phyloP scores from a whole-genome alignment of 1,140 invertebrate genomes.

The Drosophila asahinai region DNA sequence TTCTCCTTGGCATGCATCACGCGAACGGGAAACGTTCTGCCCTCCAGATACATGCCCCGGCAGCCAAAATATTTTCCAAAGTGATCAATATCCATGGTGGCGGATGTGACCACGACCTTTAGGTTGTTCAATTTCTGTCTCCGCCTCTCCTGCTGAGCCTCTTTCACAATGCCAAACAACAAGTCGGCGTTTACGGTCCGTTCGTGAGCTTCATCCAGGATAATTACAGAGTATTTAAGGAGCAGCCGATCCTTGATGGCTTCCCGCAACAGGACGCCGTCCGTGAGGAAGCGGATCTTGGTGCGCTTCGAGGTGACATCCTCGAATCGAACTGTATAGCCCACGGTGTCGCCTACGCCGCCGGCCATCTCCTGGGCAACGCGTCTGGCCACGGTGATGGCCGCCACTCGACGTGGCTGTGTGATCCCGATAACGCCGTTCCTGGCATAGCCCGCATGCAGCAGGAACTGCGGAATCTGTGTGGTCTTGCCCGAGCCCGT shows the following conservation, averaged over 20 bases:
- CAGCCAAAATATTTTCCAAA: conserved; percentile 96
- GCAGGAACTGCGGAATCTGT: conserved; percentile 93
- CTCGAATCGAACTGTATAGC: conserved; percentile 96
- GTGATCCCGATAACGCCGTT: conserved; percentile 91
- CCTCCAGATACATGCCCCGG: conserved; percentile 95
- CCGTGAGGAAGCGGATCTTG: conserved; percentile 94
- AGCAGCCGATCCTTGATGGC: conserved; percentile 90
- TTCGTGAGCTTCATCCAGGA: conserved; percentile 99
- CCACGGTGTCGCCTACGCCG: conserved; percentile 88
- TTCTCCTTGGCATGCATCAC: conserved; percentile 91
- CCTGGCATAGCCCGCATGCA: conserved; percentile 87
- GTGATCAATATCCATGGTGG: conserved; percentile 97
- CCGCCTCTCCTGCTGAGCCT: conserved; percentile 90
- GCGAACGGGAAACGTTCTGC: conserved; percentile 94
- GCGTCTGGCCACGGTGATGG: conserved; percentile 94
- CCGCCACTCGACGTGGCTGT: conserved; percentile 96
- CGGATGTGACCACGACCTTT: conserved; percentile 96
- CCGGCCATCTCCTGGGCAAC: conserved; percentile 92
- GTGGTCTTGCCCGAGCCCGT: conserved; percentile 97
- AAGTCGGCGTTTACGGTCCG: conserved; percentile 98
- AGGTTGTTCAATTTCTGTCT: conserved; percentile 87
- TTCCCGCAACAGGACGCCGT: conserved; percentile 96
- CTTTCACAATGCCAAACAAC: conserved; percentile 93
- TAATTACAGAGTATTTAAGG: conserved; percentile 91
- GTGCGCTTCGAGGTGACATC: conserved; percentile 90